Evolutionary conservation across 2,113 vertebrate genomes (phyloP).

Genomic region (Gymnogyps californianus): DNA sequence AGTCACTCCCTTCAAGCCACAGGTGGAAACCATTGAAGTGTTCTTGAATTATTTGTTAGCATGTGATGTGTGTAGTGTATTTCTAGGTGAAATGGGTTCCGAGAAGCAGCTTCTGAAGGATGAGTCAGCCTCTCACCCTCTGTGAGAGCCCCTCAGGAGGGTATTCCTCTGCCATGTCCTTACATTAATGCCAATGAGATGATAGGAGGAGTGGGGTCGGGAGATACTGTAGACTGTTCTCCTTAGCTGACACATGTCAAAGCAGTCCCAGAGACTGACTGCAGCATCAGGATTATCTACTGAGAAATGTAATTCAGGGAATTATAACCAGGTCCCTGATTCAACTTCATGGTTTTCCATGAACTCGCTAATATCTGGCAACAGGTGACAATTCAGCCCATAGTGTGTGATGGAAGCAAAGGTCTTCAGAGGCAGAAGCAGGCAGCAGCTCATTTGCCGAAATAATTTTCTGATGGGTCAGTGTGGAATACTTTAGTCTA

Average conservation of each 20-base stretch:
- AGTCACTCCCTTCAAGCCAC: background rate
- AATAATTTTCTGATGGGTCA: background rate
- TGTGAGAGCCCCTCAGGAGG: background rate
- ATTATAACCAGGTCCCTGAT: background rate
- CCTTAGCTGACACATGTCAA: background rate
- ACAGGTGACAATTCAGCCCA: background rate
- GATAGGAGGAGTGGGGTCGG: background rate
- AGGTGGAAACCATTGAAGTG: background rate
- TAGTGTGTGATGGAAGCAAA: background rate
- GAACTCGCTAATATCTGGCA: background rate
- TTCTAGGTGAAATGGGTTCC: background rate
- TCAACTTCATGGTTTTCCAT: background rate
- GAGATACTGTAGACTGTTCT: background rate
- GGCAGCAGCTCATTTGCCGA: background rate
- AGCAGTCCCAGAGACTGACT: background rate
- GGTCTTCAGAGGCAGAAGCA: background rate
- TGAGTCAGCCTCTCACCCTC: background rate
- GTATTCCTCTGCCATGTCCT: background rate
- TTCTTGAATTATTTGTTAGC: constrained; percentile 1
- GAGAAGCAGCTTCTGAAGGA: background rate
- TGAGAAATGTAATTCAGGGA: background rate
- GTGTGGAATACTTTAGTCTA: background rate
- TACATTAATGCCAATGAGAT: background rate
- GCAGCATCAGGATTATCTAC: background rate
- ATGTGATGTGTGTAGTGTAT: background rate